phyloP scores from a whole-genome alignment of 2,888 invertebrate species.

The Oligia fasciuncula region DNA sequence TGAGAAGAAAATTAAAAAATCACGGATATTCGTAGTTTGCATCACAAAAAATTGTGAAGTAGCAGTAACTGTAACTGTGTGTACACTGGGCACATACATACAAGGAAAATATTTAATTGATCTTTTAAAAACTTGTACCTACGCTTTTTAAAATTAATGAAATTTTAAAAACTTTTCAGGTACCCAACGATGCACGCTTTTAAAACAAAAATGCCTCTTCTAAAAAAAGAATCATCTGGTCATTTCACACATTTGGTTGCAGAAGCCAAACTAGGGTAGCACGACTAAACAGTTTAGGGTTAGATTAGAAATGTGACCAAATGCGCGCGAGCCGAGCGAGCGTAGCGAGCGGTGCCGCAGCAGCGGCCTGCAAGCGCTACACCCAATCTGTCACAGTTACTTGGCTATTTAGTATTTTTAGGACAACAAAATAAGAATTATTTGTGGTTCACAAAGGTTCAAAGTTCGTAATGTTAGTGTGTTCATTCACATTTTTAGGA shows the following conservation, averaged over 20 bases:
- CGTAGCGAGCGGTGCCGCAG: neutral
- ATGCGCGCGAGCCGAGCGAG: neutral
- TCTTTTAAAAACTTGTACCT: neutral
- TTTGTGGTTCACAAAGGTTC: too few relatives aligned
- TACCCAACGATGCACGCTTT: rapidly evolving
- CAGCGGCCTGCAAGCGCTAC: too few relatives aligned
- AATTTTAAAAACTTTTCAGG: neutral
- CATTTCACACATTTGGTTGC: neutral
- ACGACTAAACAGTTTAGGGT: neutral
- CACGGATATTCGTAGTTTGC: neutral
- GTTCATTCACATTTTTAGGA: neutral
- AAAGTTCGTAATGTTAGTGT: too few relatives aligned
- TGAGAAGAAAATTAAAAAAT: neutral
- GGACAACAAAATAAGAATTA: neutral
- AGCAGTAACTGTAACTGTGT: neutral
- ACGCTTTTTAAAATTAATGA: neutral
- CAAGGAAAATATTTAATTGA: neutral
- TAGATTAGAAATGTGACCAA: neutral
- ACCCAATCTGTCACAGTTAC: neutral
- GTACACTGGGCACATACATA: neutral
- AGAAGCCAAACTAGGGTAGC: neutral
- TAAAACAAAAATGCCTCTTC: neutral
- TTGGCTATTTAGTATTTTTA: neutral
- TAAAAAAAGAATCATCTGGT: neutral
- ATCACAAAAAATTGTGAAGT: neutral